phyloP scores from a whole-genome alignment of 1,140 invertebrate genomes.

The Myzus persicae region DNA sequence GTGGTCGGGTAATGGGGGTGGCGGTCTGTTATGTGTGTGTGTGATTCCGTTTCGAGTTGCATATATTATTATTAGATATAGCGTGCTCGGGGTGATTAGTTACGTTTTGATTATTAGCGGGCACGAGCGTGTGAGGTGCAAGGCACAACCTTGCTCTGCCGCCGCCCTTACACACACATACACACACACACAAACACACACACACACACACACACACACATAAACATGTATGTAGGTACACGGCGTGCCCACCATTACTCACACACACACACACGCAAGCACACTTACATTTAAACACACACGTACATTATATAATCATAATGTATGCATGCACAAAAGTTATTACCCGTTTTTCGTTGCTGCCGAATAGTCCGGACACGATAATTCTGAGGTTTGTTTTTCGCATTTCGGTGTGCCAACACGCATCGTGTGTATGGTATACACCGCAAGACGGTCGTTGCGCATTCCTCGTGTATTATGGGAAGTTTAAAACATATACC shows the following conservation, averaged over 20 bases:
- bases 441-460: background rate
- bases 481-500: background rate
- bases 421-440: background rate
- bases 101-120: constrained; percentile 49
- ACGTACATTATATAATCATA: constrained; percentile 41
- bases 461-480: constrained; percentile 19
- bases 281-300: constrained; percentile 9
- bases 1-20: background rate
- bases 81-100: constrained; percentile 56
- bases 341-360: constrained; percentile 47
- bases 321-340: constrained; percentile 57
- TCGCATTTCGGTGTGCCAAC: constrained; percentile 45
- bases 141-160: constrained; percentile 53
- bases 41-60: constrained; percentile 38
- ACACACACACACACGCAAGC: background rate
- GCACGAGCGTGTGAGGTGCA: constrained; percentile 58
- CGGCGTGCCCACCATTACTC: too few species aligned
- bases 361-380: constrained; percentile 48
- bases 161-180: constrained; percentile 11
- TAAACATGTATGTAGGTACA: background rate
- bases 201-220: background rate
- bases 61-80: constrained; percentile 43
- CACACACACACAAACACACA: background rate
- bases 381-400: constrained; percentile 55
- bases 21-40: background rate